Evolutionary conservation across 1,140 invertebrate genomes (phyloP), one percentile per base, ranked within the genome.

Genomic region (Drosophila sucinea): DNA sequence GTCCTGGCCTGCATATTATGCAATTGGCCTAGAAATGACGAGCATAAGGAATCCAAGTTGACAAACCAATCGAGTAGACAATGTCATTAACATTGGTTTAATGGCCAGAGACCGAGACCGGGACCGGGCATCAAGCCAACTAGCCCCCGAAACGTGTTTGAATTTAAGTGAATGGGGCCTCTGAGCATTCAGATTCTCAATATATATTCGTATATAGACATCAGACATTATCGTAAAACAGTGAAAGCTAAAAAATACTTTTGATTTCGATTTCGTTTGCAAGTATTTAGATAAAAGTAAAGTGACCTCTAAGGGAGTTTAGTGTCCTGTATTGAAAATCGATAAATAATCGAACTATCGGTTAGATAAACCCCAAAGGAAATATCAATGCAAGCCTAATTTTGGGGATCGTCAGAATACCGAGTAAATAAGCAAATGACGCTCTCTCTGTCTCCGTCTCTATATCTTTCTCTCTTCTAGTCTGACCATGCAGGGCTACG

Each of bases 31-130:
- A 76, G 54, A 76, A 76, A 66, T 60, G 55, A 75, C 61, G 60
- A 35, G 8, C 33, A 33, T 6, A 33, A 35, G 8, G 8, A 38
- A 38, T 38, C 30, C 72, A 3, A 61, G 66, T 11, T 25, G 25
- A 27, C 44, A 51, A 25, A 51, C 27, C 44, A 8, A 62, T 30
- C 29, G 40, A 23, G 4, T 47, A 40, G 40, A 55, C 73, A 77
- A 77, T 77, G 73, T 77, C 73, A 77, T 77, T 77, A 77, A 77
- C 73, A 30, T 41, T 60, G 47, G 57, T 63, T 56, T 68, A 57
- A 32, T 41, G n/a, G 73, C 41, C 41, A 44, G 29, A 25, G 5
- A 17, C 17, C 17, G 17, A 17, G 17, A 17, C 17, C 17, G 17
- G 11, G 38, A 27, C 40, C 41, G 60, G 60, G 60, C 60, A 62